Conservation (phyloP, 1,140 invertebrate species). For the Tribolium castaneum region DNA sequence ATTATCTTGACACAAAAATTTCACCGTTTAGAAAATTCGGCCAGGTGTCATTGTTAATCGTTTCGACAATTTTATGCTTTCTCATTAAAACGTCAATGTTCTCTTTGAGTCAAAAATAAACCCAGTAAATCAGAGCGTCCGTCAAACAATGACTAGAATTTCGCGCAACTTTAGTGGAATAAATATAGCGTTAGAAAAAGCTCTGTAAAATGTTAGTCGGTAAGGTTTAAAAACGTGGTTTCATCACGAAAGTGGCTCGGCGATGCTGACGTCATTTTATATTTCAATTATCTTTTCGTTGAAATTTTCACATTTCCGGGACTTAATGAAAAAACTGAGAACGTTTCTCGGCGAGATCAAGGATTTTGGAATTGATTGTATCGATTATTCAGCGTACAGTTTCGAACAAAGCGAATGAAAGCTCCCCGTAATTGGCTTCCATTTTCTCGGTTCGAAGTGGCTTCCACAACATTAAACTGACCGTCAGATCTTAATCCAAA, state of each 20-base stretch:
- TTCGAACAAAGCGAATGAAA: conserved; percentile 8
- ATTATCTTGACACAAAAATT: too few relatives aligned
- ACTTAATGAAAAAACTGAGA: background rate
- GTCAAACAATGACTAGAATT: background rate
- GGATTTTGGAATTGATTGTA: conserved; percentile 18
- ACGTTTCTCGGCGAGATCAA: background rate
- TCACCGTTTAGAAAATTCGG: too few relatives aligned
- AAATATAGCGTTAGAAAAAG: too few relatives aligned
- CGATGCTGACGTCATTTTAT: background rate
- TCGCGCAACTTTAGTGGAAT: too few relatives aligned
- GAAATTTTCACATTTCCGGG: background rate
- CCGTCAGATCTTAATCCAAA: conserved; percentile 20
- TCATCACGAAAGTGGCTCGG: background rate
- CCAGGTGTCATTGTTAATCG: background rate
- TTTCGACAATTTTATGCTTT: background rate
- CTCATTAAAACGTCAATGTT: conserved; percentile 4
- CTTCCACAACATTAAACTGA: conserved; percentile 4
- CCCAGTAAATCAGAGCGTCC: background rate
- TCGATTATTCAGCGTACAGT: conserved; percentile 20
- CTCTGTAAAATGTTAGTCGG: too few relatives aligned
- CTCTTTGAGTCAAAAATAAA: conserved; percentile 5
- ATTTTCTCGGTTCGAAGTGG: background rate
- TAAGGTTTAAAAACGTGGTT: too few relatives aligned
- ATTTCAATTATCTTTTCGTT: background rate
- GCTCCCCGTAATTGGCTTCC: background rate